These are phyloP conservation scores for Calameuta pallipes DNA, from an alignment of 2,888 invertebrate species.

Conservation along the genomic window DNA sequence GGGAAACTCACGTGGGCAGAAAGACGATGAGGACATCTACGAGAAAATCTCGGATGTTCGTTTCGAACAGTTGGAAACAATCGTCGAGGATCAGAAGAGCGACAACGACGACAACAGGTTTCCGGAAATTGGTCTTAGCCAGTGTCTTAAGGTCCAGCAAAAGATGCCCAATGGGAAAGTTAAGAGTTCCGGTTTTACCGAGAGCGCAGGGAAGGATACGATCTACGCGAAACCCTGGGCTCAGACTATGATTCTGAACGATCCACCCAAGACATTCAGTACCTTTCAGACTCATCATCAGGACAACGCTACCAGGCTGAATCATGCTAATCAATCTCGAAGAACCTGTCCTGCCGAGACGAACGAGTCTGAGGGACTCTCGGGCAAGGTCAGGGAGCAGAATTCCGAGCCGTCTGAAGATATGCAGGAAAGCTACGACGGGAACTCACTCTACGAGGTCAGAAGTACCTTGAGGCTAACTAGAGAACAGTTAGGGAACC, in stretches of 20 bases:
- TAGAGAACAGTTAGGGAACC: slow-evolving; percentile 16
- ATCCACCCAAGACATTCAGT: slow-evolving; percentile 39
- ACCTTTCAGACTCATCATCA: slow-evolving; percentile 32
- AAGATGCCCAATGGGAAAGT: slow-evolving; percentile 31
- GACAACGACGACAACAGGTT: slow-evolving; percentile 36
- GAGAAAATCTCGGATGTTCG: slow-evolving; percentile 31
- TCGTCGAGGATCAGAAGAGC: slow-evolving; percentile 39
- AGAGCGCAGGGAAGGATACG: background rate
- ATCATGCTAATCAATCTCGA: background rate
- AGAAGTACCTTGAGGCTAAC: slow-evolving; percentile 34
- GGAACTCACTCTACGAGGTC: slow-evolving; percentile 30
- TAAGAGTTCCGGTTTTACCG: slow-evolving; percentile 13
- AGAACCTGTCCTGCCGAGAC: slow-evolving; percentile 4
- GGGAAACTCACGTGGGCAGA: background rate
- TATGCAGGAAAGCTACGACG: background rate
- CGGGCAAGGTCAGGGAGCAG: slow-evolving; percentile 14
- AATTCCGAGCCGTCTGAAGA: slow-evolving; percentile 1
- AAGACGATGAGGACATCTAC: slow-evolving; percentile 30
- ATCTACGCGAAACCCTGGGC: slow-evolving; percentile 14
- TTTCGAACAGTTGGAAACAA: slow-evolving; percentile 41
- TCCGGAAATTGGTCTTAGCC: slow-evolving; percentile 41
- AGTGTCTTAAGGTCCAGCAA: slow-evolving; percentile 40
- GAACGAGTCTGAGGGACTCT: slow-evolving; percentile 18
- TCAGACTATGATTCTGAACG: slow-evolving; percentile 26
- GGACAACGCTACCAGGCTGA: background rate